phyloP scores from a whole-genome alignment of 2,888 invertebrate species.

The Cistogaster globosa region DNA sequence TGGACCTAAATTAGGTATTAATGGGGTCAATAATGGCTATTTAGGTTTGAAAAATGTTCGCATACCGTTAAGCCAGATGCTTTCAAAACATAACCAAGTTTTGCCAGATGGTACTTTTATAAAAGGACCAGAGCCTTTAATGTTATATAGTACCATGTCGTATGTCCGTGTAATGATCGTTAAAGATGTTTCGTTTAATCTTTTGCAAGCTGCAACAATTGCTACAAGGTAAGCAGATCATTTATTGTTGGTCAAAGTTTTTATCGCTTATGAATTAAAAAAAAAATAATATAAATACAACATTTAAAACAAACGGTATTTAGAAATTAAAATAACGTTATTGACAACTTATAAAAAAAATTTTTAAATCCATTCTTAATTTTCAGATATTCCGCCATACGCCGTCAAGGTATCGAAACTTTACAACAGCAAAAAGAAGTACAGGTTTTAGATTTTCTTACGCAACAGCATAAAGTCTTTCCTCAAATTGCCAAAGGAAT shows the following conservation, averaged over 20 bases:
- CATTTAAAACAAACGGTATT: no score
- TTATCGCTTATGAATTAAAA: no score
- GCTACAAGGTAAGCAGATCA: slow-evolving; percentile 87
- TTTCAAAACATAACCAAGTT: slow-evolving; percentile 96
- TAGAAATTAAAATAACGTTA: background rate
- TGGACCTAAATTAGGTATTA: slow-evolving; percentile 95
- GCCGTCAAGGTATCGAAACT: slow-evolving; percentile 93
- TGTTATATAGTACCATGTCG: slow-evolving; percentile 94
- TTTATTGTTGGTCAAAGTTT: no score
- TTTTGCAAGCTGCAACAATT: slow-evolving; percentile 94
- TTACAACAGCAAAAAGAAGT: slow-evolving; percentile 90
- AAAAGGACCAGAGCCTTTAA: slow-evolving; percentile 90
- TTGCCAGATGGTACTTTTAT: slow-evolving; percentile 95
- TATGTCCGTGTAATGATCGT: slow-evolving; percentile 94
- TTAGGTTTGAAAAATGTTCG: slow-evolving; percentile 92
- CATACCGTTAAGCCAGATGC: slow-evolving; percentile 93
- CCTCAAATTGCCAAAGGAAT: slow-evolving; percentile 91
- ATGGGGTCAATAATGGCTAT: slow-evolving; percentile 95
- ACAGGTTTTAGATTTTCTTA: slow-evolving; percentile 95
- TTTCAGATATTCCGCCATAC: slow-evolving; percentile 88
- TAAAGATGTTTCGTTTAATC: slow-evolving; percentile 88
- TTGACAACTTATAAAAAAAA: no score
- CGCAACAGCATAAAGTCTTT: slow-evolving; percentile 96
- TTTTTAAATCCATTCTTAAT: background rate
- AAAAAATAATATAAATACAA: no score